Conservation (phyloP, 2,113 vertebrate genomes). For the Corvus moneduloides region DNA sequence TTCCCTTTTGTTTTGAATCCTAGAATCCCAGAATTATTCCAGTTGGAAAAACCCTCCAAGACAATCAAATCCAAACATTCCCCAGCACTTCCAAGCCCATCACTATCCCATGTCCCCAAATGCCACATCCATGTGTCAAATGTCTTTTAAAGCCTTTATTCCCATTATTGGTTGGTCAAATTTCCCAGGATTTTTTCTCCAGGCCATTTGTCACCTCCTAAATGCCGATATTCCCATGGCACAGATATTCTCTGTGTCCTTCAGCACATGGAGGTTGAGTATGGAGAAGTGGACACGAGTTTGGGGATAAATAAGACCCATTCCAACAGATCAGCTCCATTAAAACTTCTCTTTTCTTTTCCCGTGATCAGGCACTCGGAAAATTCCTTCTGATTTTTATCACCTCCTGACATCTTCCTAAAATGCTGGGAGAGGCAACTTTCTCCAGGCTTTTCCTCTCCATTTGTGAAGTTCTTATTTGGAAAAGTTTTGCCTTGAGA, state of each 20-base stretch:
- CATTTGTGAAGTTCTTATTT: not conserved
- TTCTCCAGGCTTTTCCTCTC: not conserved
- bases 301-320: not conserved
- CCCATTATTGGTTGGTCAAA: rapidly evolving
- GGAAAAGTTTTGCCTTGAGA: not conserved
- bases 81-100: not conserved
- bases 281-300: not conserved
- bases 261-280: rapidly evolving
- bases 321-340: not conserved
- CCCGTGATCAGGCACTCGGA: not conserved
- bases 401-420: not conserved
- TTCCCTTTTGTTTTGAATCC: not conserved
- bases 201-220: not conserved
- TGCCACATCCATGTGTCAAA: not conserved
- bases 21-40: not conserved
- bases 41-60: not conserved
- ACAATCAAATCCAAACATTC: not conserved
- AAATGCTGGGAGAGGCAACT: not conserved
- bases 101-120: not conserved
- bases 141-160: not conserved
- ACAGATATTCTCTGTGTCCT: not conserved
- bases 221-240: not conserved
- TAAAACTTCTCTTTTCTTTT: not conserved
- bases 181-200: not conserved
- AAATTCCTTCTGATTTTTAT: not conserved